Evolutionary conservation across 2,113 vertebrate species (phyloP).

Genomic region (Megalops atlanticus): DNA sequence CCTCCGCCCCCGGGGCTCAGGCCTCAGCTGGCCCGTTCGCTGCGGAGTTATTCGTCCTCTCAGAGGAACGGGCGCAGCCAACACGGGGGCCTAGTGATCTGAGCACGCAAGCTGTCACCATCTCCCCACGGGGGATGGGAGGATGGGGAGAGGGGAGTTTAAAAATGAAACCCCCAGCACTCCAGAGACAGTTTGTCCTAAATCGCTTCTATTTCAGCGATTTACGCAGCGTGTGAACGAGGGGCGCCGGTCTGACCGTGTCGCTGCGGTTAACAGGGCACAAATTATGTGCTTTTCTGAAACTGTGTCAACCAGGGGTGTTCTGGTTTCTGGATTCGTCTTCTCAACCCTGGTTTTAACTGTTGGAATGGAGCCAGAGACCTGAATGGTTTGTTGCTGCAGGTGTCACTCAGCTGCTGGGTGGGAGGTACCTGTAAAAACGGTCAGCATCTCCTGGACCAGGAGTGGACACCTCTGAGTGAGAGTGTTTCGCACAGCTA

Average conservation of each 20-base stretch:
- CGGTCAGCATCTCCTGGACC: not conserved
- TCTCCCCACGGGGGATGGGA: not conserved
- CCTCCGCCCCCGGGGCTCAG: constrained; percentile 17
- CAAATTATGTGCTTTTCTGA: too few relatives aligned
- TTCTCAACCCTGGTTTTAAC: too few relatives aligned
- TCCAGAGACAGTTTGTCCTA: not conserved
- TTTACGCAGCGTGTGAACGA: not conserved
- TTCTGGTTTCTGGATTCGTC: too few relatives aligned
- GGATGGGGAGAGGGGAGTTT: not conserved
- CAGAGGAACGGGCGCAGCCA: not conserved
- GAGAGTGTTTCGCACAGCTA: too few relatives aligned
- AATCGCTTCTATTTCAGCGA: not conserved
- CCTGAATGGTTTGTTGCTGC: not conserved
- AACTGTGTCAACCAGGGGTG: too few relatives aligned
- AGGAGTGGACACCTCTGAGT: not conserved
- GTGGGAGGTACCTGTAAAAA: not conserved
- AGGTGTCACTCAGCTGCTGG: not conserved
- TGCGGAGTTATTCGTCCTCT: not conserved
- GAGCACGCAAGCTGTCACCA: not conserved
- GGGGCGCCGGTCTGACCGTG: not conserved
- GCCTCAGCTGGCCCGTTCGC: constrained; percentile 9
- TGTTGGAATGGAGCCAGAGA: not conserved
- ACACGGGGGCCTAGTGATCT: not conserved
- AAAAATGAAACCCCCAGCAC: not conserved
- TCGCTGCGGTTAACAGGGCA: too few relatives aligned